Evolutionary conservation across 1,140 invertebrate species (phyloP).

Genomic region (Orius insidiosus): DNA sequence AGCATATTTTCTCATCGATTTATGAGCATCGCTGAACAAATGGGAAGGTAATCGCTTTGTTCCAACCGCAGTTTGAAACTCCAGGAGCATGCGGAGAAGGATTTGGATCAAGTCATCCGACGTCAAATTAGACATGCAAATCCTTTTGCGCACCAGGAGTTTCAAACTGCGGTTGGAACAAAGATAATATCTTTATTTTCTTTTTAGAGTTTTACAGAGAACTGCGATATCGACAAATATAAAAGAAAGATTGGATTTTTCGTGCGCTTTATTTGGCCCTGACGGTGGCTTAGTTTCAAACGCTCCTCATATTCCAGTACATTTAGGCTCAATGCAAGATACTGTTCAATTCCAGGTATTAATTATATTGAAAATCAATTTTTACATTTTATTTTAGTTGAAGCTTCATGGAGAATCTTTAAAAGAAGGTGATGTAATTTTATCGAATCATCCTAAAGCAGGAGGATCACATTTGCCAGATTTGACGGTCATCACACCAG

Average conservation of each 20-base stretch:
- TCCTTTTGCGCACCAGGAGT: too few species aligned
- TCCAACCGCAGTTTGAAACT: too few species aligned
- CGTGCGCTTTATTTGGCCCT: constrained; percentile 93
- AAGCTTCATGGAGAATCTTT: constrained; percentile 45
- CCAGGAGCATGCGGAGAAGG: too few species aligned
- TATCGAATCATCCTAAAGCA: constrained; percentile 91
- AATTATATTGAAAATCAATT: too few species aligned
- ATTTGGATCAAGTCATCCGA: too few species aligned
- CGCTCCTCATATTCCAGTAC: constrained; percentile 97
- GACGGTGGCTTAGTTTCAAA: constrained; percentile 96
- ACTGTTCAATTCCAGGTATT: constrained; percentile 80
- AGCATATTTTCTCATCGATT: constrained; percentile 98
- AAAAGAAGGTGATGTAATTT: constrained; percentile 74
- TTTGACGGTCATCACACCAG: constrained; percentile 97
- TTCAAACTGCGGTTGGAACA: too few species aligned
- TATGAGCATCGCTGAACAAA: constrained; percentile 99
- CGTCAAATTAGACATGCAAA: too few species aligned
- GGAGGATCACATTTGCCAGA: constrained; percentile 97
- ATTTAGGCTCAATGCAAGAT: constrained; percentile 93
- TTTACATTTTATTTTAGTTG: constrained; percentile 30
- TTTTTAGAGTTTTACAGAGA: constrained; percentile 65
- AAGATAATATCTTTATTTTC: too few species aligned
- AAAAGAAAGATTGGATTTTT: constrained; percentile 96
- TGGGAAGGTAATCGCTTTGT: constrained; percentile 67
- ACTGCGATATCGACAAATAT: constrained; percentile 98